Base-by-base conservation (phyloP, 2,888 invertebrate species). In the Phragmatobia fuliginosa region DNA sequence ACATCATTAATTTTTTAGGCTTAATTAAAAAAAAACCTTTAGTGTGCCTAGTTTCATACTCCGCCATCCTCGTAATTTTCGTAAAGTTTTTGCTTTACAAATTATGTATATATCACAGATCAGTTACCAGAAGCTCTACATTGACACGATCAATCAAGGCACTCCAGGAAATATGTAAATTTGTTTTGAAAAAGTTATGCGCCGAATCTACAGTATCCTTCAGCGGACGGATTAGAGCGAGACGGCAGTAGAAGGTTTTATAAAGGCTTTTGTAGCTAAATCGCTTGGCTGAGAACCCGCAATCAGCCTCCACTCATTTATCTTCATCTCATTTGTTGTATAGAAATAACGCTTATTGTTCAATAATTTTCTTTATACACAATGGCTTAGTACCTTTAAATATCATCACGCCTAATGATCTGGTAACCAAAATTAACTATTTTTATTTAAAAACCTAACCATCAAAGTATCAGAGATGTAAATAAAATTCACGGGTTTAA, bases 151-250 rank as follows among this genome's bases (percentile, higher is more conserved):
- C 88, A 88, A 88, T 89, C 87, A 85, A 79, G 82, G 80, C 80
- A 77, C 78, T 70, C 80, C 82, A 80, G 83, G 82, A 87, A 91
- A 89, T 89, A 90, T 90, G 91, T 87, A 90, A 91, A 92, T 92
- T 90, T 90, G 89, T 90, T 91, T 88, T 86, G 86, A 85, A 88
- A 90, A 92, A 90, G 90, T 91, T 90, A 85, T 83, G 82, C 85
- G 83, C 80, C 86, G 89, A 88, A 91, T 90, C 88, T 88, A 81
- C 77, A 78, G 83, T 82, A 87, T 87, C 87, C 87, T 83, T 81
- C 79, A 74, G 78, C 70, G 75, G 75, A 68, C 71, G 85, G 88
- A 90, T 90, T 88, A 90, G 78, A 72, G 32, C 73, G 75, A 80
- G 76, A 80, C 72, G 78, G 79, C 74, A 77, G 82, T 83, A 80